These are phyloP conservation scores for Martes martes DNA, from an alignment of 2,113 vertebrate genomes.

Conservation along the genomic window DNA sequence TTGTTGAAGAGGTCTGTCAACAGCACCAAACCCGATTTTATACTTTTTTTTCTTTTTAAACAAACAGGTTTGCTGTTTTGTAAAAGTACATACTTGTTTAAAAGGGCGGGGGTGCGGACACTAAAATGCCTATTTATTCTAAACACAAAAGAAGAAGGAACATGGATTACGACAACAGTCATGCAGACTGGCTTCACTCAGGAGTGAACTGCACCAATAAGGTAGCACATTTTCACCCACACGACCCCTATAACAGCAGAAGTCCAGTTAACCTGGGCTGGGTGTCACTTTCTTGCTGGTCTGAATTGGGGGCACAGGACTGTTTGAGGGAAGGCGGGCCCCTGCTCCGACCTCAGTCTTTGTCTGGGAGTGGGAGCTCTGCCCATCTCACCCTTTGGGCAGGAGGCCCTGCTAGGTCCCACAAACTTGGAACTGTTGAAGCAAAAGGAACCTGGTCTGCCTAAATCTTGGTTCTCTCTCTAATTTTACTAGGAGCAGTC, in stretches of 20 bases:
- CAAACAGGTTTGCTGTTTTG: not conserved
- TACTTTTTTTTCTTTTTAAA: not conserved
- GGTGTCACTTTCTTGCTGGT: not conserved
- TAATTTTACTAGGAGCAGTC: not conserved
- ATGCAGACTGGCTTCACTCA: not conserved
- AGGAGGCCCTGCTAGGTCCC: not conserved
- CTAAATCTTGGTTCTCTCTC: not conserved
- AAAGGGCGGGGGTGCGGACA: rapidly evolving
- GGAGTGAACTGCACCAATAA: not conserved
- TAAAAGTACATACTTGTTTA: not conserved
- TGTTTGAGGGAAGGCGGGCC: not conserved
- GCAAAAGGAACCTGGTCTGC: not conserved
- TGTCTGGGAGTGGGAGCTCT: not conserved
- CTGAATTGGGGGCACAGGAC: not conserved
- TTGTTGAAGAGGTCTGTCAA: slow-evolving; percentile 83
- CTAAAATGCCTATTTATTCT: not conserved
- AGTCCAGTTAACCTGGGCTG: not conserved
- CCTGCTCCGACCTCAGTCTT: not conserved
- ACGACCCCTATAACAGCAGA: not conserved
- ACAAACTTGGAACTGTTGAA: not conserved
- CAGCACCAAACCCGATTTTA: not conserved
- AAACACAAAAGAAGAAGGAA: not conserved
- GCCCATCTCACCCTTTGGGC: not conserved
- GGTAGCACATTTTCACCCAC: not conserved
- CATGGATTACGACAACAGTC: not conserved